Evolutionary conservation across 2,888 invertebrate species (phyloP).

Genomic region (Danaus chrysippus): DNA sequence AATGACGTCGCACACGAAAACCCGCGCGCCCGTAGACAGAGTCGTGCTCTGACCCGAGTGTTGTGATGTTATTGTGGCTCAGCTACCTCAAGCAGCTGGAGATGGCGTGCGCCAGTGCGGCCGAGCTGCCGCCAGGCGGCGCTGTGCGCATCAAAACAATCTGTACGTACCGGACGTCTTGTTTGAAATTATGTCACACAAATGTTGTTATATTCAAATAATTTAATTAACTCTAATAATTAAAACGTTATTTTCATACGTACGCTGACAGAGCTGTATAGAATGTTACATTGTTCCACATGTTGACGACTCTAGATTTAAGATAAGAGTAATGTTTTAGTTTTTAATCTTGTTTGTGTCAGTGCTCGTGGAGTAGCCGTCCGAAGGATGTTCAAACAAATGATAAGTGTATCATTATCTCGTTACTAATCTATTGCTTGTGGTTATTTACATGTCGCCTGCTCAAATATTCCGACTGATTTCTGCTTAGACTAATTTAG

Average conservation of each 20-base stretch:
- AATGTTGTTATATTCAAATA: neutral
- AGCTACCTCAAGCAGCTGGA: conserved; percentile 72
- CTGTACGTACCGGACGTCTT: conserved; percentile 49
- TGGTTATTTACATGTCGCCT: neutral
- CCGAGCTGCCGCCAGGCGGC: conserved; percentile 62
- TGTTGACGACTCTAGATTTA: conserved; percentile 40
- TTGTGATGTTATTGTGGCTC: conserved; percentile 76
- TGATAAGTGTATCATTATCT: conserved; percentile 4
- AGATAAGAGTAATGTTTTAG: conserved; percentile 69
- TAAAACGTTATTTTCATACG: neutral
- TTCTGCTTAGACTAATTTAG: too few species aligned
- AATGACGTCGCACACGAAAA: conserved; percentile 63
- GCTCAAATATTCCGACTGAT: neutral
- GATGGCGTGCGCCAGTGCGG: conserved; percentile 56
- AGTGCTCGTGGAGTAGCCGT: conserved; percentile 44
- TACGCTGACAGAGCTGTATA: neutral
- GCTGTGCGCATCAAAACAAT: conserved; percentile 69
- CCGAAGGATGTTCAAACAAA: conserved; percentile 1
- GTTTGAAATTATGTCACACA: neutral
- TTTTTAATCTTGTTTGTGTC: conserved; percentile 62
- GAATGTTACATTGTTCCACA: conserved; percentile 21
- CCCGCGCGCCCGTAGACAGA: conserved; percentile 35
- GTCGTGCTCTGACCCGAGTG: conserved; percentile 20
- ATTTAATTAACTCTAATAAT: neutral
- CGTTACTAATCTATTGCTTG: neutral